Conservation (phyloP, 2,888 invertebrate species). For the Erebia ligea region DNA sequence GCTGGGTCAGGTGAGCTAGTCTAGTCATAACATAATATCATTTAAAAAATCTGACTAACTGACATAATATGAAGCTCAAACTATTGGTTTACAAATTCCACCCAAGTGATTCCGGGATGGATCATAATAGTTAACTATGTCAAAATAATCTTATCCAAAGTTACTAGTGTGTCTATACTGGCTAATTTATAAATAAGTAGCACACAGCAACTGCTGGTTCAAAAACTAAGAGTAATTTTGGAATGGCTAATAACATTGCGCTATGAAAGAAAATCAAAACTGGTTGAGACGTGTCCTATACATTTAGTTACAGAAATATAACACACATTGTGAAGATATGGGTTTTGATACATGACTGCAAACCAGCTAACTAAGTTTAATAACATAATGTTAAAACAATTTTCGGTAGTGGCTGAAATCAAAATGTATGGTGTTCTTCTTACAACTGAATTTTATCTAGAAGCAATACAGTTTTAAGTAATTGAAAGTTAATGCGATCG, state of each 20-base stretch:
- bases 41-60: no score
- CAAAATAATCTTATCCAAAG: not conserved
- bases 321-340: not conserved
- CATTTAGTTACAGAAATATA: not conserved
- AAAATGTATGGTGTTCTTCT: no score
- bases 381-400: no score
- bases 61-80: no score
- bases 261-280: not conserved
- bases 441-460: no score
- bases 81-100: not conserved
- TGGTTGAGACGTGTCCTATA: not conserved
- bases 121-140: not conserved
- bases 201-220: not conserved
- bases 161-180: not conserved
- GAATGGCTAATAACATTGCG: not conserved
- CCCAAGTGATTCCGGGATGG: not conserved
- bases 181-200: no score
- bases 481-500: no score
- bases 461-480: no score
- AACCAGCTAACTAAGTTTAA: not conserved
- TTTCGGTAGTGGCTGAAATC: no score
- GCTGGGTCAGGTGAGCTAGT: no score
- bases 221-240: conserved; percentile 8
- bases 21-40: no score
- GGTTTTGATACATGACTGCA: not conserved